phyloP scores from a whole-genome alignment of 1,140 invertebrate species.

The Sitodiplosis mosellana region DNA sequence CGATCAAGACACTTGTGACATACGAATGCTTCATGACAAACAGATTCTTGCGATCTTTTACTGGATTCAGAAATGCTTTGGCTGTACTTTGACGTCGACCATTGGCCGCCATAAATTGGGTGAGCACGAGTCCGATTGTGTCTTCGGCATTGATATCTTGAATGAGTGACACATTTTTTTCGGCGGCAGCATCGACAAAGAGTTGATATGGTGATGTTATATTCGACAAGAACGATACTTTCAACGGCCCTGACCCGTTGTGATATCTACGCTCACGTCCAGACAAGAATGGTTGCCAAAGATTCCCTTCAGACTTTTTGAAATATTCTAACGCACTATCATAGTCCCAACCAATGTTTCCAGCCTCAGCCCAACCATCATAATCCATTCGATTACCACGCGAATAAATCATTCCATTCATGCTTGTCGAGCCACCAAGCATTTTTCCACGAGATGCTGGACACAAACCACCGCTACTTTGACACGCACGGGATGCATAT shows the following conservation, averaged over 20 bases:
- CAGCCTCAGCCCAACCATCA: slow-evolving; percentile 42
- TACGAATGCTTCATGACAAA: slow-evolving; percentile 31
- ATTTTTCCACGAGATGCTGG: slow-evolving; percentile 43
- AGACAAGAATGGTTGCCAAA: too few species aligned
- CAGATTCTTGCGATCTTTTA: slow-evolving; percentile 30
- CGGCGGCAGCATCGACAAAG: background rate
- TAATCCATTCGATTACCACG: slow-evolving; percentile 45
- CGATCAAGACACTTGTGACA: slow-evolving; percentile 22
- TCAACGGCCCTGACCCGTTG: too few species aligned
- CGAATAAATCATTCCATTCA: slow-evolving; percentile 59
- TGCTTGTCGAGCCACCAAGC: slow-evolving; percentile 45
- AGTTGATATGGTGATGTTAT: too few species aligned
- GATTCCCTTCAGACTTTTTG: slow-evolving; percentile 39
- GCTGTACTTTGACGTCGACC: slow-evolving; percentile 37
- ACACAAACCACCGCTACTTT: slow-evolving; percentile 32
- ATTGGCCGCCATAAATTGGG: slow-evolving; percentile 24
- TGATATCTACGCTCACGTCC: too few species aligned
- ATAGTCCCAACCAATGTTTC: slow-evolving; percentile 44
- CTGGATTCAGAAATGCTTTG: slow-evolving; percentile 13
- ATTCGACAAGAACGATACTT: too few species aligned
- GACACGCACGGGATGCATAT: too few species aligned
- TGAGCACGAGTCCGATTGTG: slow-evolving; percentile 26
- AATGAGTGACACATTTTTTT: background rate
- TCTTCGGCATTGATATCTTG: slow-evolving; percentile 9
- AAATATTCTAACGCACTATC: slow-evolving; percentile 53